A percentile compares a stretch with the other conserved stretches of the same genome.
Conservation (phyloP, 2,888 invertebrate species). For the Brenthis ino region DNA sequence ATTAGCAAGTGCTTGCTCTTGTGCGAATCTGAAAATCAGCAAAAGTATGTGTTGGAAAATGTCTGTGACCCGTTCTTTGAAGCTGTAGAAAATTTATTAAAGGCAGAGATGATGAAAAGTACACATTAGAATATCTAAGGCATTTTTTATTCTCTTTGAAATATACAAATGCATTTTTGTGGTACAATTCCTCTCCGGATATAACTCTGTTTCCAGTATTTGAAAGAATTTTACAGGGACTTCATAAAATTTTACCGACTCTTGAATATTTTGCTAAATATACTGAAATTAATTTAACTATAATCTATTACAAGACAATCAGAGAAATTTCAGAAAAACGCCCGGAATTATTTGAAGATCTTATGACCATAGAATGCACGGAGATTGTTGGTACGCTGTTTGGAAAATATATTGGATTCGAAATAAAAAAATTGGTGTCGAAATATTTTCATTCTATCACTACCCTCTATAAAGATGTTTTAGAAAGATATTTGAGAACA, state of each 20-base stretch:
- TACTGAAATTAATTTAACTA: conserved; percentile 53
- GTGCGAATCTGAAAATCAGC: conserved; percentile 46
- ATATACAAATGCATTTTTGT: conserved; percentile 53
- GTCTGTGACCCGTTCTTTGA: conserved; percentile 50
- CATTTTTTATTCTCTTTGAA: conserved; percentile 48
- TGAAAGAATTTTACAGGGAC: conserved; percentile 48
- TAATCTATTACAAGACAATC: conserved; percentile 58
- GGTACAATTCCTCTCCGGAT: conserved; percentile 40
- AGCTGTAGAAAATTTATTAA: conserved; percentile 41
- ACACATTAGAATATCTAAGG: conserved; percentile 36
- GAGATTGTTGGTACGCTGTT: conserved; percentile 53
- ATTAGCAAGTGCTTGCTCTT: conserved; percentile 55
- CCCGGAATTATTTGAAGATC: conserved; percentile 49
- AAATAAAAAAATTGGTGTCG: conserved; percentile 47
- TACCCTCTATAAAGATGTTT: conserved; percentile 47
- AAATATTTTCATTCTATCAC: conserved; percentile 54
- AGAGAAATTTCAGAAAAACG: conserved; percentile 48
- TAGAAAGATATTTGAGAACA: conserved; percentile 44
- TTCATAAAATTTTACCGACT: conserved; percentile 50
- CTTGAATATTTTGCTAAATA: conserved; percentile 52
- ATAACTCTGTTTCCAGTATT: conserved; percentile 52
- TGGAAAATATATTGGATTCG: conserved; percentile 52
- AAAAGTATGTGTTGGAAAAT: conserved; percentile 44
- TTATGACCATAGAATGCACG: conserved; percentile 46
- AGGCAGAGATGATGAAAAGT: conserved; percentile 23